Conservation (phyloP, 1,140 invertebrate species). For the Laupala kohalensis region DNA sequence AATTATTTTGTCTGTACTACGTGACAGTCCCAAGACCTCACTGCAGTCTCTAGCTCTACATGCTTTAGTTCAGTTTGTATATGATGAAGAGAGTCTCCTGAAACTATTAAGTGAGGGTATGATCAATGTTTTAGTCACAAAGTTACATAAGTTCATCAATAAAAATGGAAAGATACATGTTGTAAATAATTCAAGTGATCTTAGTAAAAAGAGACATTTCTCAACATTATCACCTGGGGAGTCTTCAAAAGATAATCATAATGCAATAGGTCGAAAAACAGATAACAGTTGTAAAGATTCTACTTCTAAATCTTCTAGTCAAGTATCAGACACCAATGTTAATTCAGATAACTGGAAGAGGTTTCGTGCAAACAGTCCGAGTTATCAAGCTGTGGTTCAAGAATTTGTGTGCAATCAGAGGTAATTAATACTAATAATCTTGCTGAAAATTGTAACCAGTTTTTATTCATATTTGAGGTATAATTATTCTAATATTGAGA, state of each 20-base stretch:
- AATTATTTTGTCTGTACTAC: not conserved
- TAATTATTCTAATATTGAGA: not conserved
- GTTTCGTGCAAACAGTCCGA: slow-evolving; percentile 7
- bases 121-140: not conserved
- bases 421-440: not conserved
- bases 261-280: not conserved
- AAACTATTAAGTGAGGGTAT: not conserved
- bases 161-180: not conserved
- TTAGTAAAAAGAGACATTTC: not conserved
- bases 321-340: not conserved
- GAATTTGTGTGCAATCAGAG: not conserved
- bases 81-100: not conserved
- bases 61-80: slow-evolving; percentile 1
- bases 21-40: not conserved
- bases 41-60: not conserved
- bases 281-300: not conserved
- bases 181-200: not conserved
- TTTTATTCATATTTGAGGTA: too few species aligned
- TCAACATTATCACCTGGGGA: not conserved
- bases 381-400: slow-evolving; percentile 8
- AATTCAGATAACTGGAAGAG: not conserved
- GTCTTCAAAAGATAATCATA: not conserved
- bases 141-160: not conserved
- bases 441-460: too few species aligned
- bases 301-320: too few species aligned